These are phyloP conservation scores for Paramormyrops kingsleyae DNA, from an alignment of 2,113 vertebrate genomes.

Conservation along the genomic window DNA sequence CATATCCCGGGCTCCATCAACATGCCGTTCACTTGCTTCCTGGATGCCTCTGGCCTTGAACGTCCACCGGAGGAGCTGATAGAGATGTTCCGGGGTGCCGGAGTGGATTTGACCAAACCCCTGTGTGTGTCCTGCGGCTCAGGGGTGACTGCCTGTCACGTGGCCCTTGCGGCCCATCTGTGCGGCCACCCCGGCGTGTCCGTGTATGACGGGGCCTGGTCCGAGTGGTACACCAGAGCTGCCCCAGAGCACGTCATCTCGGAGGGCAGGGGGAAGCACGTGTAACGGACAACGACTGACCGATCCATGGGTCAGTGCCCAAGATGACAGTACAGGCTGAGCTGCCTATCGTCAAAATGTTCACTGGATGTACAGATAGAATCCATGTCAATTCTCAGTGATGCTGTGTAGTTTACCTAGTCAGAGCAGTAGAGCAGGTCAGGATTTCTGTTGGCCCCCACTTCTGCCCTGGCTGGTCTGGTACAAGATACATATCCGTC, in stretches of 20 bases:
- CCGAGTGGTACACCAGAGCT: slow-evolving; percentile 84
- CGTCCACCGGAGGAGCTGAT: slow-evolving; percentile 65
- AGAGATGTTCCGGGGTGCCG: slow-evolving; percentile 65
- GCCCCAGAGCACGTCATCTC: slow-evolving; percentile 74
- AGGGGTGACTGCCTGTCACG: slow-evolving; percentile 83
- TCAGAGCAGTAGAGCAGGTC: not conserved
- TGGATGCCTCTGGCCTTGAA: slow-evolving; percentile 70
- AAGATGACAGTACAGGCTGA: not conserved
- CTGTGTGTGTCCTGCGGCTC: slow-evolving; percentile 82
- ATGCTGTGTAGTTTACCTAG: not conserved
- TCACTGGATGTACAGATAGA: not conserved
- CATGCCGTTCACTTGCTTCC: slow-evolving; percentile 79
- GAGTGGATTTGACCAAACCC: slow-evolving; percentile 65
- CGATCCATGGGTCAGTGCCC: not conserved
- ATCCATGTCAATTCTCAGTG: not conserved
- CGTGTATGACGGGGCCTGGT: slow-evolving; percentile 86
- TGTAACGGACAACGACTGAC: slow-evolving; percentile 37
- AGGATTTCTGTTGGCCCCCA: not conserved
- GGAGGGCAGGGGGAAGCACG: slow-evolving; percentile 68
- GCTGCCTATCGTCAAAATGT: not conserved
- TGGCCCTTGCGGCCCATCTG: slow-evolving; percentile 76
- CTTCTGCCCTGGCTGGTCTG: not conserved
- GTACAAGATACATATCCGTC: not conserved
- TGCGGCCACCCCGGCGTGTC: slow-evolving; percentile 72
- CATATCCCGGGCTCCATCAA: slow-evolving; percentile 76